Conservation (phyloP, 2,797 vertebrate species). For the Alosa sapidissima region DNA sequence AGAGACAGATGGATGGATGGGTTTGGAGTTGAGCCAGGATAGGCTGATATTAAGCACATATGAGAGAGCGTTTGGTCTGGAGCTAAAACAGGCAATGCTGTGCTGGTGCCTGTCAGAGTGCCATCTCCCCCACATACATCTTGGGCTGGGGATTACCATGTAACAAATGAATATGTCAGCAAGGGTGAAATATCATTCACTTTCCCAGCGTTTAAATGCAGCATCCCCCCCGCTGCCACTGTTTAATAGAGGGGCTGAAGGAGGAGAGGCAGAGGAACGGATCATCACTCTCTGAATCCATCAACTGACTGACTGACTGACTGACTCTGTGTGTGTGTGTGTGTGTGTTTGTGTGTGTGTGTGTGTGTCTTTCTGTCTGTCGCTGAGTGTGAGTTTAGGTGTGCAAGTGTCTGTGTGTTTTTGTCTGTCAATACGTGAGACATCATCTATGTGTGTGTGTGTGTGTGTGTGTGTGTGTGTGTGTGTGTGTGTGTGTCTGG, state of each 20-base stretch:
- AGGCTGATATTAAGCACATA: neutral
- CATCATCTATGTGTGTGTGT: neutral
- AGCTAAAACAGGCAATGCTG: neutral
- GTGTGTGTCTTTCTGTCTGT: too few relatives aligned
- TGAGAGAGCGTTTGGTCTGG: neutral
- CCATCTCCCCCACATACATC: neutral
- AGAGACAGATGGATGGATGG: neutral
- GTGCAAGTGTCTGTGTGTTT: neutral
- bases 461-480: neutral
- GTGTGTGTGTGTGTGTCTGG: too few relatives aligned
- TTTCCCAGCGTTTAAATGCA: neutral
- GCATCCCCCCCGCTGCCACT: neutral
- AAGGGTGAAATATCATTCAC: neutral
- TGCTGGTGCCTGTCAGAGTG: neutral
- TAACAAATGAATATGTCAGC: neutral
- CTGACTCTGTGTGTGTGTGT: neutral
- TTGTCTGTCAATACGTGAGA: too few relatives aligned
- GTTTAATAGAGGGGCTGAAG: neutral
- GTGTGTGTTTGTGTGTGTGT: too few relatives aligned
- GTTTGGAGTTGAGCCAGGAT: too few relatives aligned
- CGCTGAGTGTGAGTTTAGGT: too few relatives aligned
- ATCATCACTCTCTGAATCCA: neutral
- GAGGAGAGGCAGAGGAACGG: neutral
- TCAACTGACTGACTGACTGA: neutral
- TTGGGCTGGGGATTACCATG: neutral